Evolutionary conservation across 2,113 vertebrate genomes (phyloP).

Genomic region (Todiramphus saurophagus): DNA sequence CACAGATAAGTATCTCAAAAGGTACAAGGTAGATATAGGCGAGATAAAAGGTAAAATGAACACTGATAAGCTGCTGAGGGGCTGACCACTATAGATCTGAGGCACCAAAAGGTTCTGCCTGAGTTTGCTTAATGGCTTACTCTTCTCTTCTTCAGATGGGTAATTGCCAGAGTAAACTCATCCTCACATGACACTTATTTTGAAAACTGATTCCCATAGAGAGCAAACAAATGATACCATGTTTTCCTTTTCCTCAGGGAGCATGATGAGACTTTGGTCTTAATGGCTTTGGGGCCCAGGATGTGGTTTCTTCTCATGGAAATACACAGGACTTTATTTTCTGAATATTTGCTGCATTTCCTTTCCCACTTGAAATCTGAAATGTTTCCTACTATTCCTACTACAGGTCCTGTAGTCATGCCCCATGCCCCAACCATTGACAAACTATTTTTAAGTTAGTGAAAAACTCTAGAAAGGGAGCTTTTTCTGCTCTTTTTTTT

Average conservation of each 20-base stretch:
- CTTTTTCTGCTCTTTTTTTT: neutral
- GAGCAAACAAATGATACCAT: neutral
- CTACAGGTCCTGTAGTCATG: neutral
- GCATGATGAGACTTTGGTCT: neutral
- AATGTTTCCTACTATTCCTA: neutral
- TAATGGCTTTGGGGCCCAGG: neutral
- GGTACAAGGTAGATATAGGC: neutral
- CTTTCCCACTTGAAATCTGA: constrained; percentile 32
- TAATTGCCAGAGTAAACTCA: constrained; percentile 9
- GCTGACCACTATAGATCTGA: neutral
- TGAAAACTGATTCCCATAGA: constrained; percentile 11
- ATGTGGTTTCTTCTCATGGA: constrained; percentile 16
- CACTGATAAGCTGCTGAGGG: neutral
- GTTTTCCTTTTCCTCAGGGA: constrained; percentile 26
- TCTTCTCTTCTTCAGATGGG: neutral
- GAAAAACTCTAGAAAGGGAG: neutral
- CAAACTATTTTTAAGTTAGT: neutral
- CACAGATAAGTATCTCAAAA: neutral
- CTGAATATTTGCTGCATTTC: constrained; percentile 15
- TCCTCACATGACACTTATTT: constrained; percentile 5
- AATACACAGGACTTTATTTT: constrained; percentile 3
- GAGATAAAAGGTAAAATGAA: neutral
- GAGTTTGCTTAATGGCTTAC: neutral
- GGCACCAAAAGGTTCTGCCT: neutral
- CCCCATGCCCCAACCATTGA: neutral